Evolutionary conservation across 2,888 invertebrate species (phyloP), one percentile per base, ranked within the genome.

Genomic region (Aporophyla nigra): DNA sequence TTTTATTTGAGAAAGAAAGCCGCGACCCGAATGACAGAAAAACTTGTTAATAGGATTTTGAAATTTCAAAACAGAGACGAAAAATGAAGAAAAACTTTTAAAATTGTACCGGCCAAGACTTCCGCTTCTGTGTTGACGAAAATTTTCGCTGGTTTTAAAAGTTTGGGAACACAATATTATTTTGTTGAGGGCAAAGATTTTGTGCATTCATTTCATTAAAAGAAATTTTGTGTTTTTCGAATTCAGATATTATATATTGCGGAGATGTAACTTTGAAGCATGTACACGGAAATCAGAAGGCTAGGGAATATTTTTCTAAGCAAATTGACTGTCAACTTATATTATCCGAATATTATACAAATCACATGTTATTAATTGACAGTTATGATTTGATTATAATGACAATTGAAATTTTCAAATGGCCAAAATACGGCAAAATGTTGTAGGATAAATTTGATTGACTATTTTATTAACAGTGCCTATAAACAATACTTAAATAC

Each of bases 31-130:
- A 71, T 63, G 70, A 56, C 67, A 76, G 58, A 49, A 69, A 85
- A 86, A 66, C 58, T 82, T 82, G 65, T 40, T 84, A 84, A 86
- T 74, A 77, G 78, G 78, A 82, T 86, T 86, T 86, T 66, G 67
- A 70, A 73, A 75, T 63, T 78, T 78, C 61, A 73, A 73, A 86
- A 75, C 72, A 65, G 67, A 24, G 54, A 63, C 61, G 63, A 63
- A 72, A 77, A 65, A 78, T 59, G 53, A 58, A 46, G 21, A 54
- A 72, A 67, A 83, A 40, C 54, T 83, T 86, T 82, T 72, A 53
- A 82, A 82, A 82, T 82, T 67, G 63, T 85, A 24, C 78, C 62
- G 72, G 7, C 58, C 56, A 58, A 43, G 84, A 49, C 62, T 74
- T 85, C 78, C 74, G 76, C 58, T 58, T 59, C 69, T 59, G 51